Base-by-base conservation (phyloP, 2,113 vertebrate species). In the Amia ocellicauda region DNA sequence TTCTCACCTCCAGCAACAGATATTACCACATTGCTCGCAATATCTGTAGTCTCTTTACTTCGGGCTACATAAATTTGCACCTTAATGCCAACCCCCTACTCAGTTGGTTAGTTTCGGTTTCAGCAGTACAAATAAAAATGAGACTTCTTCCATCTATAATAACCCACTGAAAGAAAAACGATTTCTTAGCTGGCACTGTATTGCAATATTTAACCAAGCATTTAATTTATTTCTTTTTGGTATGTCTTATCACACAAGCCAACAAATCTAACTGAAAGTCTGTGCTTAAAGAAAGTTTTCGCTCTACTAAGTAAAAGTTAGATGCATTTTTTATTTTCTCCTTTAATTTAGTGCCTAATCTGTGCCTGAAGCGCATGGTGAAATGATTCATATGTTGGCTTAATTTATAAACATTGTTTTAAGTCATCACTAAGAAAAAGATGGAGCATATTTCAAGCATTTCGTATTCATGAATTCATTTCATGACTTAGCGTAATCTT, bases 41-140 rank as follows among this genome's bases (percentile, higher is more conserved):
- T 47, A 16, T 47, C n/a, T n/a, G n/a, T 8, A 14, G 2, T 47
- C 14, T n/a, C n/a, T 47, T 47, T 47, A 47, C 43, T 47, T 16
- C 43, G 16, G 43, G 43, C 43, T 47, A 17, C 43, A 47, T 47
- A 47, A 47, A 17, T 17, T 47, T 47, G n/a, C 43, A 47, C 43
- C n/a, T 14, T n/a, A 47, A 14, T 47, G 43, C 11, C 16, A 47
- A n/a, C 43, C 43, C 10, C 43, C 43, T 14, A 47, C 43, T 47
- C 3, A 47, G 43, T 47, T 47, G 43, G 43, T 47, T 47, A 47
- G 43, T n/a, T 47, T 47, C 16, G 43, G 43, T 47, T 47, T 47
- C 16, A 14, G 16, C 13, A 47, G 3, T 14, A 47, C 13, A 14
- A 47, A 47, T 17, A 14, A 47, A 13, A 47, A 47, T 17, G 43